These are phyloP conservation scores for Leptopilina drosophilae DNA, from an alignment of 2,888 invertebrate genomes.

Conservation along the genomic window DNA sequence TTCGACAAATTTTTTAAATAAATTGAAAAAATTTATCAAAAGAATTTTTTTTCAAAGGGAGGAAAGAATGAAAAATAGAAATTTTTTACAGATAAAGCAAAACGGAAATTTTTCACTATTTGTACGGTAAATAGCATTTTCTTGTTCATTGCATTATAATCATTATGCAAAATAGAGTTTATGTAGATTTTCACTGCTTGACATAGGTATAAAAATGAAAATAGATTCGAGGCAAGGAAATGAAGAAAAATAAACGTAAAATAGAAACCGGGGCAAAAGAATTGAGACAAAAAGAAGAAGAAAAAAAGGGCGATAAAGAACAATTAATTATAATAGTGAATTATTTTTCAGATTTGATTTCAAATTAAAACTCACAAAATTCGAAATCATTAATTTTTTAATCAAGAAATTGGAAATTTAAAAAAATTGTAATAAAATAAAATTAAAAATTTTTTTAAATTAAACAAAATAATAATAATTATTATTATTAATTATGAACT, in stretches of 20 bases:
- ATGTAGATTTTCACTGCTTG: background rate
- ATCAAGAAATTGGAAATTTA: no score
- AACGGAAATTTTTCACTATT: background rate
- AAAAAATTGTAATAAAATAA: no score
- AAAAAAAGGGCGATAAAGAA: no score
- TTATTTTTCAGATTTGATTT: no score
- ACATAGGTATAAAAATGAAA: background rate
- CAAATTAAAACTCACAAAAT: no score
- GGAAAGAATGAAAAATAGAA: background rate
- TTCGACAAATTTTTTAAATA: no score
- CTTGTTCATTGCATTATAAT: background rate
- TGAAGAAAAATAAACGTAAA: background rate
- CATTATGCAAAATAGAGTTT: background rate
- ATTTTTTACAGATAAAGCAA: background rate
- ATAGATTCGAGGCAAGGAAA: background rate
- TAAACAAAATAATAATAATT: no score
- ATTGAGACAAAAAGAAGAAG: no score
- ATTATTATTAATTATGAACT: no score
- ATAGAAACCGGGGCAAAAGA: background rate
- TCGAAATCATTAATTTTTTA: no score
- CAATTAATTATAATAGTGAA: no score
- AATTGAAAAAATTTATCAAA: background rate
- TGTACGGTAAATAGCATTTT: constrained; percentile 1
- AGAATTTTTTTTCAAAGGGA: background rate
- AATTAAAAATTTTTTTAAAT: no score